phyloP scores from a whole-genome alignment of 2,888 invertebrate genomes.

The Mythimna albipuncta region DNA sequence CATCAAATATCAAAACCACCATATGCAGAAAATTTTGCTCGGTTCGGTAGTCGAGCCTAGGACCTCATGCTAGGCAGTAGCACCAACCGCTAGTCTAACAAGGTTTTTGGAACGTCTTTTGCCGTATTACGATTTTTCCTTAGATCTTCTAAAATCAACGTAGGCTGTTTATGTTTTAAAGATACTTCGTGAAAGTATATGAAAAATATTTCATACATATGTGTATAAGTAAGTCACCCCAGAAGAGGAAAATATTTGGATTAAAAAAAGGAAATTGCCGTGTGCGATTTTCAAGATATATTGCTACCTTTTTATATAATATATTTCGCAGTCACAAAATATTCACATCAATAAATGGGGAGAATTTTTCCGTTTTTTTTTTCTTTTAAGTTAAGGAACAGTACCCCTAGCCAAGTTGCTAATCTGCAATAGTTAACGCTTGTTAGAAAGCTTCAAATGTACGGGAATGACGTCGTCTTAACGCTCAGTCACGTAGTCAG shows the following conservation, averaged over 20 bases:
- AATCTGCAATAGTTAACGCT: no score
- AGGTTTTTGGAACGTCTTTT: background rate
- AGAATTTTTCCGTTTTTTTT: background rate
- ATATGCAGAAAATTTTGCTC: no score
- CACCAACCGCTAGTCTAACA: no score
- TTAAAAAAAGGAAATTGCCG: slow-evolving; percentile 9
- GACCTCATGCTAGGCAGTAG: no score
- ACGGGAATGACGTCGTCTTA: no score
- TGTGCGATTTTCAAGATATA: slow-evolving; percentile 22
- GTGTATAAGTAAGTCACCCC: slow-evolving; percentile 19
- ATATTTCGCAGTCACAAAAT: slow-evolving; percentile 26
- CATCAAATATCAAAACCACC: no score
- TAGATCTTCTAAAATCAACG: background rate
- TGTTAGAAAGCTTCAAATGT: no score
- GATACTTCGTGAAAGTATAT: slow-evolving; percentile 5
- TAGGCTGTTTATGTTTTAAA: slow-evolving; percentile 9
- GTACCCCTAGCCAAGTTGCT: no score
- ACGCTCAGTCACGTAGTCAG: no score
- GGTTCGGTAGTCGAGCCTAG: no score
- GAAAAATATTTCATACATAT: slow-evolving; percentile 8
- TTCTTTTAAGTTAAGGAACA: background rate
- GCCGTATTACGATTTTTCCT: background rate
- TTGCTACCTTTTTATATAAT: slow-evolving; percentile 17
- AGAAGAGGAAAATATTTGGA: slow-evolving; percentile 14
- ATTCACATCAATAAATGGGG: background rate